Base-by-base conservation (phyloP, 1,140 invertebrate species). In the Bombus pyrosoma region DNA sequence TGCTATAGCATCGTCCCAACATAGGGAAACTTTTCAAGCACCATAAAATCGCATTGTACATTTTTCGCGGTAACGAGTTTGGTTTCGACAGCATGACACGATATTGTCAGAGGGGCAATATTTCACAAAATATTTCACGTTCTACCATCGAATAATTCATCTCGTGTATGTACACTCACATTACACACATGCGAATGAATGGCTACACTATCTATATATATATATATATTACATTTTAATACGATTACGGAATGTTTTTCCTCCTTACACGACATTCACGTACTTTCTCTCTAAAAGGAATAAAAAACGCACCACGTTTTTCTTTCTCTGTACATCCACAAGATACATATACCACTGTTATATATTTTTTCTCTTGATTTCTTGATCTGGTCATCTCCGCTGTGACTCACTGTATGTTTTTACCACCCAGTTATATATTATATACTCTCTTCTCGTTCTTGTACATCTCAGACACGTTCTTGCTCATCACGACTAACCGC, bases 401-500 rank as follows among this genome's bases (percentile, higher is more conserved):
- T 83, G 76, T 89, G 84, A 86, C 62, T 86, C 87, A 86, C 87
- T 89, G 87, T 89, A 89, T 89, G 88, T 89, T 83, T 64, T 83
- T 39, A 89, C 85, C 87, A 77, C 43, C 76, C 87, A 89, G 53
- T 89, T 87, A 79, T 85, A 59, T 81, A 64, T 62, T 81, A 81
- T 62, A 81, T 80, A 85, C 85, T 89, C 85, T 91, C 83, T 89
- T 91, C 83, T 91, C 90, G 87, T 91, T 91, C 90, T 91, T 91
- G 87, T 91, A 91, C 90, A 86, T 81, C 90, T 89, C 90, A 91
- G 90, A 91, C 90, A 91, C 88, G 88, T 91, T 91, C 89, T 91
- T 91, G 88, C 83, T 86, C 86, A 89, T 91, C 90, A 91, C 90
- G 90, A 91, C 89, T 90, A 85, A 90, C 90, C 85, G 69, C 90